Base-by-base conservation (phyloP, 2,797 vertebrate genomes). In the Protosalanx chinensis region DNA sequence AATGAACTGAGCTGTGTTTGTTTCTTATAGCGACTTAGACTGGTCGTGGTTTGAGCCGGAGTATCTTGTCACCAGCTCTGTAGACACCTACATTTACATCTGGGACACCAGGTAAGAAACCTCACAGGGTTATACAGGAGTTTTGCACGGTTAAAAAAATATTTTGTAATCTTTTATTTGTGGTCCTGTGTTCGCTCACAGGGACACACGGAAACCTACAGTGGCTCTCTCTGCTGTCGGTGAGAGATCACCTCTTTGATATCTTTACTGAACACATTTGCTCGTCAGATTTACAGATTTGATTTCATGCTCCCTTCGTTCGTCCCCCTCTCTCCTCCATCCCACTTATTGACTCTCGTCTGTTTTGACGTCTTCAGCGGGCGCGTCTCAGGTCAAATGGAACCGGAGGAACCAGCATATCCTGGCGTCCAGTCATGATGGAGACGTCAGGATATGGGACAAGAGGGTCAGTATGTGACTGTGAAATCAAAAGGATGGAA, bases 301-400 rank as follows among this genome's bases (percentile, higher is more conserved):
- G 8, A 10, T 41, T 41, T 41, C 8, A 41, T 41, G 37, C 37
- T 41, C 6, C 5, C 6, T 18, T 23, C 27, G 5, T 32, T 18
- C 41, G 0, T 64, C 62, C 18, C 7, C 59, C 53, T 58, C 46
- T 65, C 23, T 18, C 29, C 1, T 61, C 16, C 27, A 67, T 6
- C 3, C 70, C 29, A 29, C 7, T 37, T 41, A 5, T 16, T 12
- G 29, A 35, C 13, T 33, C 20, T 57, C 1, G 41, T 58, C 16
- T 37, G 20, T 71, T 57, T 37, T 65, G 16, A 37, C 56, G 16
- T 15, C 5, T 60, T 18, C 78, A 99, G 97, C 97, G 8, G 97
- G 97, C 62, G 97, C 97, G 3, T 98, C 97, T 68, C 97, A 99
- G 88, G 97, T 99, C 72, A 99, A 99, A 81, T 99, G 97, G 97